A percentile compares a stretch with the other conserved stretches of the same genome.
These are phyloP conservation scores for Eurois occulta DNA, from an alignment of 2,888 invertebrate species.

Conservation along the genomic window DNA sequence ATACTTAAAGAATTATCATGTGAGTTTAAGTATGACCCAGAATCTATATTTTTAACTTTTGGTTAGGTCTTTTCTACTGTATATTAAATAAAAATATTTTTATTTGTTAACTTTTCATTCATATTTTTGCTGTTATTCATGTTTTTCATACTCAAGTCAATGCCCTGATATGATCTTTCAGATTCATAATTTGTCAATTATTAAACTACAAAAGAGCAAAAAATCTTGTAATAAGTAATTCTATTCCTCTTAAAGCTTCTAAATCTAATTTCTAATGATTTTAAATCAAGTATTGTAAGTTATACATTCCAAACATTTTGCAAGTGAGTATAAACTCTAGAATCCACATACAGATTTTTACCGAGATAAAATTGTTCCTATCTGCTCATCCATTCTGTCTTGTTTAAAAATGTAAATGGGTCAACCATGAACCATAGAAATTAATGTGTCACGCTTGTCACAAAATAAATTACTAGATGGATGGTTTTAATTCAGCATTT, in stretches of 20 bases:
- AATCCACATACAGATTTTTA: neutral
- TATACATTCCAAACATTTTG: neutral
- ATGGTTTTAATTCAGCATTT: conserved; percentile 79
- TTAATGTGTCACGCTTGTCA: neutral
- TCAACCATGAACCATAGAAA: neutral
- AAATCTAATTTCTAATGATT: neutral
- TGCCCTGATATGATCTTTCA: neutral
- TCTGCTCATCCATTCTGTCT: neutral
- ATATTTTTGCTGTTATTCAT: conserved; percentile 3
- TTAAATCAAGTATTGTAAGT: neutral
- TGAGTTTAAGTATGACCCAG: neutral
- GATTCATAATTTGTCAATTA: neutral
- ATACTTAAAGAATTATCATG: neutral
- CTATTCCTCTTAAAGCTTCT: neutral
- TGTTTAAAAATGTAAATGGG: neutral
- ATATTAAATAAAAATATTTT: neutral
- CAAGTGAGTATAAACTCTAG: neutral
- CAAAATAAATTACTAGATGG: neutral
- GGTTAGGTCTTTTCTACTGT: neutral
- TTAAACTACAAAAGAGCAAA: neutral
- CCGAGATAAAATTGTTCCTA: neutral
- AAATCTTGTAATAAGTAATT: neutral
- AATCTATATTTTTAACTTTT: neutral
- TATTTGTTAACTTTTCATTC: neutral
- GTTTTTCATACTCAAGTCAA: neutral